phyloP scores from a whole-genome alignment of 1,140 invertebrate species.

The Elymnias hypermnestra region DNA sequence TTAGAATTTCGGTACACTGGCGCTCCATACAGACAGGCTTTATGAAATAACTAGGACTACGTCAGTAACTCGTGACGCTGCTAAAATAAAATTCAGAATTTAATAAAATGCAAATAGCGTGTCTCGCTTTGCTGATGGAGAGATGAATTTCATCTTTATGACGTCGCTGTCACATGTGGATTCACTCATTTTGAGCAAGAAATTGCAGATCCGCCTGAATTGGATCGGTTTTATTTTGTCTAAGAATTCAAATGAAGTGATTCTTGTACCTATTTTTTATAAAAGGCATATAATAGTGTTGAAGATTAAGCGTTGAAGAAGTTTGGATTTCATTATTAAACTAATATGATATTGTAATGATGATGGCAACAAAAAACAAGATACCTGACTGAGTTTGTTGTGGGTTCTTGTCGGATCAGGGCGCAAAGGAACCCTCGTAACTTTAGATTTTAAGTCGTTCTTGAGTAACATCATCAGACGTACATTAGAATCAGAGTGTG shows the following conservation, averaged over 20 bases:
- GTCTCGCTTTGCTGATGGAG: constrained; percentile 22
- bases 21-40: constrained; percentile 3
- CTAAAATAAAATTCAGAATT: constrained; percentile 33
- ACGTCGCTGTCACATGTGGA: constrained; percentile 3
- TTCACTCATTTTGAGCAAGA: constrained; percentile 2
- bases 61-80: constrained; percentile 9
- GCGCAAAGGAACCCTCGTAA: too few relatives aligned
- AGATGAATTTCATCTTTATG: constrained; percentile 14
- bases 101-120: constrained; percentile 34
- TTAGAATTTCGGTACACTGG: neutral
- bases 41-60: constrained; percentile 13
- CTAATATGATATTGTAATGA: too few relatives aligned
- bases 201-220: neutral
- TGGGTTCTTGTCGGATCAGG: too few relatives aligned
- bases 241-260: too few relatives aligned
- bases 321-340: too few relatives aligned
- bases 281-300: too few relatives aligned
- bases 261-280: neutral
- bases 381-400: too few relatives aligned
- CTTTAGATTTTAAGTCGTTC: too few relatives aligned
- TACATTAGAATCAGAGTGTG: too few relatives aligned
- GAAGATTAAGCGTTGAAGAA: neutral
- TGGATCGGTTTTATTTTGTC: neutral
- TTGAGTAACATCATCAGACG: too few relatives aligned
- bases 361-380: too few relatives aligned